Percentiles rank a stretch among this genome's conserved stretches.
Evolutionary conservation across 2,888 invertebrate genomes (phyloP).

Genomic region (Pyrochroa serraticornis): DNA sequence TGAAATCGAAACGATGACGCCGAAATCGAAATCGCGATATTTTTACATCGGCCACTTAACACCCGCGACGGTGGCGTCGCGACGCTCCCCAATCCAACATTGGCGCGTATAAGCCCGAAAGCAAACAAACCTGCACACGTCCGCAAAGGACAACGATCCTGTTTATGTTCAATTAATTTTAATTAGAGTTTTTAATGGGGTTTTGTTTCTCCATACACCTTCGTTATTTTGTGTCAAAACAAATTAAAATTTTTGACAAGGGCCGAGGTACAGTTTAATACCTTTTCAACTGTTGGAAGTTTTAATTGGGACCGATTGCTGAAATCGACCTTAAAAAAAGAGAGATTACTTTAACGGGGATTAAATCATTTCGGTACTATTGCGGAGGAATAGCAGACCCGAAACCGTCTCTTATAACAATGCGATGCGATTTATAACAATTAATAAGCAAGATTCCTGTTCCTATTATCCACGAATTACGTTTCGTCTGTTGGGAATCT

Average conservation of each 20-base stretch:
- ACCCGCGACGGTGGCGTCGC: too few relatives aligned
- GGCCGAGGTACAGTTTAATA: background rate
- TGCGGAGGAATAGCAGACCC: too few relatives aligned
- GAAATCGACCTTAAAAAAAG: background rate
- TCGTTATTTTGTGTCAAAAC: constrained; percentile 15
- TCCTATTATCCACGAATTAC: too few relatives aligned
- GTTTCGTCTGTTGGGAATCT: too few relatives aligned
- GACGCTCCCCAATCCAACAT: background rate
- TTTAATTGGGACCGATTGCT: constrained; percentile 6
- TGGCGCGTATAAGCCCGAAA: constrained; percentile 1
- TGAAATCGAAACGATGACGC: too few relatives aligned
- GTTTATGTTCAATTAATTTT: constrained; percentile 27
- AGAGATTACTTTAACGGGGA: constrained; percentile 2
- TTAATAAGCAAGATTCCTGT: too few relatives aligned
- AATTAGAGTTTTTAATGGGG: constrained; percentile 21
- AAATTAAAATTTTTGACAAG: constrained; percentile 10
- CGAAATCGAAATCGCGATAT: too few relatives aligned
- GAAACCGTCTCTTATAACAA: too few relatives aligned
- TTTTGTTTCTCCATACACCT: constrained; percentile 6
- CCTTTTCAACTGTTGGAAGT: constrained; percentile 4
- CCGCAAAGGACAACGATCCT: constrained; percentile 13
- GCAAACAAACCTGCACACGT: constrained; percentile 2
- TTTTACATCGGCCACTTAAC: too few relatives aligned
- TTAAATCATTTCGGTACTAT: too few relatives aligned
- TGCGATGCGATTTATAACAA: too few relatives aligned